These are phyloP conservation scores for Cryptops parisi DNA, from an alignment of 2,888 invertebrate genomes.

Conservation along the genomic window DNA sequence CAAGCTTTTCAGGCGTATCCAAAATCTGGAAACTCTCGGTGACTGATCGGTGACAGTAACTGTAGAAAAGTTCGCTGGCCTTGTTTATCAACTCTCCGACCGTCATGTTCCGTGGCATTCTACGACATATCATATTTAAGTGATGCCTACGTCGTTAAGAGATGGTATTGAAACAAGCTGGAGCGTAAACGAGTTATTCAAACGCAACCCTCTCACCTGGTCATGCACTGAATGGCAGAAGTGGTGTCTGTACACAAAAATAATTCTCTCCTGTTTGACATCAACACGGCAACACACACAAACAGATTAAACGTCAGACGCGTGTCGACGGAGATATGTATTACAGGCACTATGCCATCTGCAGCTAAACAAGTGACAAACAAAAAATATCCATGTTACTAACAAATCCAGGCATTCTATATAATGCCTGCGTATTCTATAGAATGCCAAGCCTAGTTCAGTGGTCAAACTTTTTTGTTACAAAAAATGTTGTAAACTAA, in stretches of 20 bases:
- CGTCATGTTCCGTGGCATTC: slow-evolving; percentile 1
- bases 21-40: slow-evolving; percentile 9
- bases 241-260: slow-evolving; percentile 6
- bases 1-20: too few species aligned
- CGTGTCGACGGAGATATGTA: slow-evolving; percentile 7
- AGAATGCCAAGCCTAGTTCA: too few species aligned
- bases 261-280: slow-evolving; percentile 2
- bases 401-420: too few species aligned
- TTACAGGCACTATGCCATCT: not conserved
- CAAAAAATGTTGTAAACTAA: too few species aligned
- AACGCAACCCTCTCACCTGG: not conserved
- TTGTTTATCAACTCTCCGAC: slow-evolving; percentile 1
- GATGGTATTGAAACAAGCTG: too few species aligned
- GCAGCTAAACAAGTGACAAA: not conserved
- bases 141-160: too few species aligned
- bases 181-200: too few species aligned
- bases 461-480: too few species aligned
- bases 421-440: too few species aligned
- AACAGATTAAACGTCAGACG: slow-evolving; percentile 10
- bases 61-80: slow-evolving; percentile 7
- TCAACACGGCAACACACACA: slow-evolving; percentile 8
- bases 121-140: too few species aligned
- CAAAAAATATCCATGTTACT: not conserved
- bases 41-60: slow-evolving; percentile 9
- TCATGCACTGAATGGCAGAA: slow-evolving; percentile 8